Evolutionary conservation across 1,140 invertebrate genomes (phyloP), one percentile per base, ranked within the genome.

Genomic region (Tetragnatha versicolor): DNA sequence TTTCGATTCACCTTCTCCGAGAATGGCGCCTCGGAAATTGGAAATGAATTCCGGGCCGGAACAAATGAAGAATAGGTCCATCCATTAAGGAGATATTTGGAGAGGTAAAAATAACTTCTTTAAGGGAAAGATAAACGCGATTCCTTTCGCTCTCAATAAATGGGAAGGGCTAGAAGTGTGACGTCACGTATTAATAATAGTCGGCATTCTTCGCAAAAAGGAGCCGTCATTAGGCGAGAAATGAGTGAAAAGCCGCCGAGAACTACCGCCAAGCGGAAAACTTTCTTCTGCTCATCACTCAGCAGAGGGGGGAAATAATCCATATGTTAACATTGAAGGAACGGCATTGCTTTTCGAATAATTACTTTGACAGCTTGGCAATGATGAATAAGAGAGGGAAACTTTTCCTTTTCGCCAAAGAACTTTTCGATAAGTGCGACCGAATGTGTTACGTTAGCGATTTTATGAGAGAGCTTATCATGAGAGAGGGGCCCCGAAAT

Each of bases 381-480:
- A 63, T 75, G 70, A 75, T 75, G 70, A 75, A 63, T 75, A 75
- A 61, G 39, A 75, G 69, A 72, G 42, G 10, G 55, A 75, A 58
- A 63, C 33, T 42, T 39, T 75, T 63, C 27, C 31, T 49, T 53
- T 22, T 22, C n/a, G 49, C 20, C n/a, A 7, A 25, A 75, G 58
- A 60, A 61, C 69, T 72, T 72, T 61, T 75, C 55, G 70, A 63
- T 75, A 75, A 75, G 70, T 61, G 70, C 53, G 37, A 37, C 53
- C 70, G 61, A 75, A 75, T 75, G 70, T 75, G 70, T 75, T 75
- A 63, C 49, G 70, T 75, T 75, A 75, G 70, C 70, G 70, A 75
- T 63, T 75, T 63, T 33, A 75, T 63, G 58, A 75, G 55, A 55
- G 55, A 27, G 55, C 55, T 75, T 63, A 75, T 60, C 58, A 75